phyloP scores from a whole-genome alignment of 2,888 invertebrate genomes.

The Rhabditoides inermis region DNA sequence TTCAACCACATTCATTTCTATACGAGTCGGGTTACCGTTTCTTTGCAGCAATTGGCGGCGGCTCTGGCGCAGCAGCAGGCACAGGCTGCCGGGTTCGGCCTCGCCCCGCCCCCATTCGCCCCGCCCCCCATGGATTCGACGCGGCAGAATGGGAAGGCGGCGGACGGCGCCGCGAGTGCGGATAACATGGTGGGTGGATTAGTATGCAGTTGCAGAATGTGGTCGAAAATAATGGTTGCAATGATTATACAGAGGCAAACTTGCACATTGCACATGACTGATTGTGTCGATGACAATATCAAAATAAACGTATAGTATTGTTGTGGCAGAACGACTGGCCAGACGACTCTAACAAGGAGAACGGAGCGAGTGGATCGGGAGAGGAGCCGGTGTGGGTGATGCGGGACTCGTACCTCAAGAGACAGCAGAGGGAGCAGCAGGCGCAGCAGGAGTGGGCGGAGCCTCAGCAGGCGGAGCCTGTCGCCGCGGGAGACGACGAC shows the following conservation, averaged over 20 bases:
- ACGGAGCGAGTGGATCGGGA: slow-evolving; percentile 5
- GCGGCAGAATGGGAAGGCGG: not conserved
- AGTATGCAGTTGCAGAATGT: not conserved
- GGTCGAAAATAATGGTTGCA: not conserved
- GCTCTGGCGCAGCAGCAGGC: slow-evolving; percentile 19
- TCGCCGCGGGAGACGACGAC: slow-evolving; percentile 17
- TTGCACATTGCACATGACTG: too few relatives aligned
- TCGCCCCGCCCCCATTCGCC: too few relatives aligned
- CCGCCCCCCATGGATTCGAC: not conserved
- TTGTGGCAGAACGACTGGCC: slow-evolving; percentile 11
- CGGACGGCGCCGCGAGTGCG: too few relatives aligned
- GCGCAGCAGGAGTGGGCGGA: slow-evolving; percentile 7
- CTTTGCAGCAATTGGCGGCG: slow-evolving; percentile 14
- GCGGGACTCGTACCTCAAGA: slow-evolving; percentile 46
- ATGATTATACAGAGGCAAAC: not conserved
- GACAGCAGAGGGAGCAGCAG: slow-evolving; percentile 42
- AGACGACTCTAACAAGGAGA: slow-evolving; percentile 28
- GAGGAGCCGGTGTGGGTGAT: slow-evolving; percentile 48
- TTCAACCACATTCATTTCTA: too few relatives aligned
- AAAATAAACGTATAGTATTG: too few relatives aligned
- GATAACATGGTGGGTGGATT: too few relatives aligned
- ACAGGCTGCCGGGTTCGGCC: too few relatives aligned
- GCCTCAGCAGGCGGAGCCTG: slow-evolving; percentile 9
- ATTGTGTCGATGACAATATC: too few relatives aligned
- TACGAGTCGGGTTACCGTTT: too few relatives aligned